Base-by-base conservation (phyloP, 2,113 vertebrate genomes). In the Chloropsis cyanopogon region DNA sequence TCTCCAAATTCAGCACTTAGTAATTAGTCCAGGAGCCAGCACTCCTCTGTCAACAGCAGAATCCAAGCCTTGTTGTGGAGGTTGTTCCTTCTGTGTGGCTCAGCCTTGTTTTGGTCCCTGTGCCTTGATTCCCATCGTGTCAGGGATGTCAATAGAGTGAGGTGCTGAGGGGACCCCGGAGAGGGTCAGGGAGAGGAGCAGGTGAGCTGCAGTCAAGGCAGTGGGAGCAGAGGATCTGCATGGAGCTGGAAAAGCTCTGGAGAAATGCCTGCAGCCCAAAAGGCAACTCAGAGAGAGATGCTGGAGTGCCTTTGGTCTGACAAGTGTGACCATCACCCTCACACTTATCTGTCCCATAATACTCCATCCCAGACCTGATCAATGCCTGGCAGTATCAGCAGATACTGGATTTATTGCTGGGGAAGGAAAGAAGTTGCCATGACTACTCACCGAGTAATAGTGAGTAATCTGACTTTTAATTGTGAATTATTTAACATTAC, bases 191-290 rank as follows among this genome's bases (percentile, higher is more conserved):
- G 35, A 41, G 49, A 42, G 61, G 10, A 63, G 50, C 69, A n/a
- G 77, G 10, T 0, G 19, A 86, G 39, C 76, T 91, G 33, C 53
- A 76, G 47, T 0, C 0, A 33, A 7, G 10, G 26, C 1, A 0
- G 23, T 1, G 1, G 12, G 49, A 75, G n/a, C 2, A 12, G 13
- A 77, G 50, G 71, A 47, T 24, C 44, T 65, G 21, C 29, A 9
- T 3, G 24, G 68, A 78, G 50, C 42, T 90, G 46, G 42, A 24
- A 54, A 63, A 57, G 56, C 35, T 90, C 73, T 63, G 0, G 0
- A 66, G 69, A 82, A 81, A n/a, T 64, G 60, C 23, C 68, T 83
- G 31, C 46, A 77, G 50, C 50, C 54, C 44, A 35, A 52, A 72
- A 80, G 44, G 59, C 37, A 77, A 2, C 83, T 71, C 7, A 5